These are phyloP conservation scores for Tamias sibiricus DNA, from an alignment of 2,113 vertebrate species.

Conservation along the genomic window DNA sequence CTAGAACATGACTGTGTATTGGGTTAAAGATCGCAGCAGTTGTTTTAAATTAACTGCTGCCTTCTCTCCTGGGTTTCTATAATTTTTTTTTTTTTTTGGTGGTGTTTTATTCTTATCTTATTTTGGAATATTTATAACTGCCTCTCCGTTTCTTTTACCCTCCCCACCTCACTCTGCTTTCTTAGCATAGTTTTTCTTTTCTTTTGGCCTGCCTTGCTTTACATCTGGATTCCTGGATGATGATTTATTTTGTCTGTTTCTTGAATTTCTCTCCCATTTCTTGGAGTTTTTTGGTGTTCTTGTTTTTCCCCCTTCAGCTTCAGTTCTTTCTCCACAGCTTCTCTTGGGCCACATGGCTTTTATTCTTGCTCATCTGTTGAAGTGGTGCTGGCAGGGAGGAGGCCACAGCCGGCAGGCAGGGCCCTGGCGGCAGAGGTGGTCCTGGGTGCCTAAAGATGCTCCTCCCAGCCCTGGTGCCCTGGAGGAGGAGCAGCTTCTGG, in stretches of 20 bases:
- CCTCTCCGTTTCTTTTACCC: not conserved
- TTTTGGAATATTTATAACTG: slow-evolving; percentile 44
- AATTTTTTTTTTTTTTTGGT: not conserved
- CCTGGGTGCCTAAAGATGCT: slow-evolving; percentile 37
- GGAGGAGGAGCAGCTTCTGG: slow-evolving; percentile 29
- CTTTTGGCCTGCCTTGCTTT: slow-evolving; percentile 30
- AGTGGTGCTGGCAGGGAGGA: slow-evolving; percentile 67
- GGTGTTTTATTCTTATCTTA: slow-evolving; percentile 9
- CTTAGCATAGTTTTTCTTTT: slow-evolving; percentile 29
- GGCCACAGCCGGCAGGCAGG: slow-evolving; percentile 69
- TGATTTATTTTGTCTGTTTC: slow-evolving; percentile 60
- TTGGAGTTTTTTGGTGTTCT: not conserved
- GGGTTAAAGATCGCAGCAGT: not conserved
- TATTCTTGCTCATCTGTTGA: slow-evolving; percentile 65
- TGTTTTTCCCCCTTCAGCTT: not conserved
- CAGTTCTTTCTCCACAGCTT: slow-evolving; percentile 34
- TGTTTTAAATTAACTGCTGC: not conserved
- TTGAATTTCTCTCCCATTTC: slow-evolving; percentile 46
- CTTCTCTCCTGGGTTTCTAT: not conserved
- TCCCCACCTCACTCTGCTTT: slow-evolving; percentile 10
- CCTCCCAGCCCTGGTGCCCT: not conserved
- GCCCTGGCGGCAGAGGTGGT: not conserved
- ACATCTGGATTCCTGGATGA: slow-evolving; percentile 59
- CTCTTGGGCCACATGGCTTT: slow-evolving; percentile 57
- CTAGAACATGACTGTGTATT: not conserved